A percentile compares a stretch with the other conserved stretches of the same genome.
These are phyloP conservation scores for Scyliorhinus canicula DNA, from an alignment of 2,797 vertebrate genomes.

Conservation along the genomic window DNA sequence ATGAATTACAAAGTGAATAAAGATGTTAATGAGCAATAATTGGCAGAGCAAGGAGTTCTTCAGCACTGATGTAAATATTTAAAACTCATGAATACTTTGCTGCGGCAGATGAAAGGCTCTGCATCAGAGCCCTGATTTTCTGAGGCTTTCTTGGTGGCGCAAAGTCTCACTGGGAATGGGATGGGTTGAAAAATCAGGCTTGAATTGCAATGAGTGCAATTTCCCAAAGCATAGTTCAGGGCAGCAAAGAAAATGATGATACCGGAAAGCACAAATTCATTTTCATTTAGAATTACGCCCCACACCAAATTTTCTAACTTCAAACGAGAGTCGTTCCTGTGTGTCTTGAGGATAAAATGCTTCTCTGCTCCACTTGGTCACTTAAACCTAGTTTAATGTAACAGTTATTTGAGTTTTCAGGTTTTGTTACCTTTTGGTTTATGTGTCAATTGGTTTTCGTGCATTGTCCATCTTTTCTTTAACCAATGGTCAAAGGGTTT, in stretches of 20 bases:
- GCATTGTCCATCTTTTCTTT: too few species aligned
- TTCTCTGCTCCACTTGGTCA: not conserved
- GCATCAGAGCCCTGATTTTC: not conserved
- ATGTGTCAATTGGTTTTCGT: too few species aligned
- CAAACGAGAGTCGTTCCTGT: too few species aligned
- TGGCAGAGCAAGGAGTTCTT: not conserved
- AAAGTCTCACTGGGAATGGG: not conserved
- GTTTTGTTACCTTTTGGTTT: not conserved
- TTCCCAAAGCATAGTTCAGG: not conserved
- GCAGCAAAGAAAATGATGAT: not conserved
- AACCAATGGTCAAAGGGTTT: too few species aligned
- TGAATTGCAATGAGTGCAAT: not conserved
- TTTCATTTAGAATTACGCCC: not conserved
- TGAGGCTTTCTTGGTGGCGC: not conserved
- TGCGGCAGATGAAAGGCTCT: not conserved
- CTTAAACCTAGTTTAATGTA: not conserved
- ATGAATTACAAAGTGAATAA: constrained; percentile 31
- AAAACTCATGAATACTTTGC: constrained; percentile 13
- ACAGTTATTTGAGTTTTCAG: not conserved
- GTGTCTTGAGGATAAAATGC: not conserved
- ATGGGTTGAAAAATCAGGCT: not conserved
- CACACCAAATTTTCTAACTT: not conserved
- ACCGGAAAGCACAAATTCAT: not conserved
- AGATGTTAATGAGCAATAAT: constrained; percentile 24
- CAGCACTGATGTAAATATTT: constrained; percentile 22